Percentiles rank a stretch among this genome's conserved stretches.
These are phyloP conservation scores for Brachionus rubens DNA, from an alignment of 1,140 invertebrate species.

Conservation along the genomic window DNA sequence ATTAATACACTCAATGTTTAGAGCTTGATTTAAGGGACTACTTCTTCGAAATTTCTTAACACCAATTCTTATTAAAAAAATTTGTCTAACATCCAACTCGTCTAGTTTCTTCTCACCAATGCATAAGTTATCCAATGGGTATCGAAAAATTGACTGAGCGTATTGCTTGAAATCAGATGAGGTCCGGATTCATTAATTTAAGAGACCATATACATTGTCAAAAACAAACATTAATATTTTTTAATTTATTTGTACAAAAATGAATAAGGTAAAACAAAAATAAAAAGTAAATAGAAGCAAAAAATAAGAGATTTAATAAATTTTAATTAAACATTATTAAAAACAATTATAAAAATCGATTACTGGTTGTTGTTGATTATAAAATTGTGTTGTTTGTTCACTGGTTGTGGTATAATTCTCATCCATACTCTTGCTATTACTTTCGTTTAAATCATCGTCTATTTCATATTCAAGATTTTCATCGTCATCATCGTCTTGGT, in stretches of 20 bases:
- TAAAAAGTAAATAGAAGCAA: constrained; percentile 19
- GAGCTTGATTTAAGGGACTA: too few species aligned
- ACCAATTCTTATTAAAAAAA: too few species aligned
- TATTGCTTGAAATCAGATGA: too few species aligned
- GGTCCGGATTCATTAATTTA: too few species aligned
- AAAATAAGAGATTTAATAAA: not conserved
- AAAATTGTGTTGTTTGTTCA: constrained; percentile 9
- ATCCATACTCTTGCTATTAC: constrained; percentile 16
- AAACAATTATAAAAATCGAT: constrained; percentile 42
- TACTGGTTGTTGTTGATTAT: not conserved
- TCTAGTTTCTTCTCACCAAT: too few species aligned
- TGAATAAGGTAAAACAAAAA: constrained; percentile 12
- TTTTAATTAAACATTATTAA: constrained; percentile 14
- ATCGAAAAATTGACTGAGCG: too few species aligned
- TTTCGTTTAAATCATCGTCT: constrained; percentile 18
- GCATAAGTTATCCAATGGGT: too few species aligned
- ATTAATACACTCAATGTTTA: too few species aligned
- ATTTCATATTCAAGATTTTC: constrained; percentile 24
- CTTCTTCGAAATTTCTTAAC: too few species aligned
- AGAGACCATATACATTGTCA: too few species aligned
- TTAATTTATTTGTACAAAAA: constrained; percentile 14
- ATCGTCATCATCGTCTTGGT: not conserved
- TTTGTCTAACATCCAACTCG: too few species aligned
- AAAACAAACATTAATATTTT: not conserved
- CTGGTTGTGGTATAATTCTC: constrained; percentile 15